Evolutionary conservation across 2,797 vertebrate genomes (phyloP).

Genomic region (Enteromius paludinosus): DNA sequence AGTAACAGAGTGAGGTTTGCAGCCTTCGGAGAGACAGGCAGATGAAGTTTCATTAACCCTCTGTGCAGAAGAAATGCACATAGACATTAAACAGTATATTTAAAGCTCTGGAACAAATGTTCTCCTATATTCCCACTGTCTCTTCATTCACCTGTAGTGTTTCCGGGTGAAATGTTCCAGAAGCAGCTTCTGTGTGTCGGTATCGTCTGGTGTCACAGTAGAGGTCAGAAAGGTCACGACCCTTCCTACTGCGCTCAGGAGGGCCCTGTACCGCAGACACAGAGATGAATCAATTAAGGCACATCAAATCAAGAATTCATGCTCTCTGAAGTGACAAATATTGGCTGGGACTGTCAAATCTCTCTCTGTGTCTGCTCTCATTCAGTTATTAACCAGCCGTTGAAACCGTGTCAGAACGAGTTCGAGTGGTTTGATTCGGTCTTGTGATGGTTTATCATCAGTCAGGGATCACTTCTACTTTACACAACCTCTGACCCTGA

Average conservation of each 20-base stretch:
- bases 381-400: conserved; percentile 52
- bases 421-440: conserved; percentile 33
- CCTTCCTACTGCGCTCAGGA: conserved; percentile 44
- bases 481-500: background rate
- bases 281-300: conserved; percentile 94
- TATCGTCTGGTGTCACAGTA: conserved; percentile 69
- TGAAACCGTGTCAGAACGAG: conserved; percentile 50
- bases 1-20: conserved; percentile 23
- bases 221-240: conserved; percentile 74
- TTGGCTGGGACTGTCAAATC: conserved; percentile 75
- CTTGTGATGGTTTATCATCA: conserved; percentile 25
- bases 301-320: conserved; percentile 96
- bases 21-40: conserved; percentile 17
- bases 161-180: background rate
- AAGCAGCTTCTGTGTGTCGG: background rate
- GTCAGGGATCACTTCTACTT: conserved; percentile 2
- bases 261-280: conserved; percentile 75
- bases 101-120: conserved; percentile 8
- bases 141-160: background rate
- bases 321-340: conserved; percentile 92
- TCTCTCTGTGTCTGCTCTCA: conserved; percentile 55
- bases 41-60: conserved; percentile 19
- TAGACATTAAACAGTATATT: conserved; percentile 22
- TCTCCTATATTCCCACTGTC: no score
- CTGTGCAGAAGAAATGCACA: conserved; percentile 12